phyloP scores from a whole-genome alignment of 2,113 vertebrate genomes.

The Pteruthius melanotis region DNA sequence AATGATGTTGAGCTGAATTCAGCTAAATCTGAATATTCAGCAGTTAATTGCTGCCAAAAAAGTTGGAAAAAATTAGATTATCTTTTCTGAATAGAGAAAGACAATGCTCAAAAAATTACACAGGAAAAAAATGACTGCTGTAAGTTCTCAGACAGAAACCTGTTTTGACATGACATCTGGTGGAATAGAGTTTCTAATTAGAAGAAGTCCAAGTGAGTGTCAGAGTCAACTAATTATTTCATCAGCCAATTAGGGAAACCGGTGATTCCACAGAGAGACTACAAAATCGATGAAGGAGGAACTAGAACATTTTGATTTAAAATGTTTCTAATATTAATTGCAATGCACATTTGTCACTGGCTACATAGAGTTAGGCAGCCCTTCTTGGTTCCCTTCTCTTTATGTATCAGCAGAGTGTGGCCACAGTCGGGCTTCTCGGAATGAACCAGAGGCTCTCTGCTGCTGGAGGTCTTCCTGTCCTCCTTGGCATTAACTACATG shows the following conservation, averaged over 20 bases:
- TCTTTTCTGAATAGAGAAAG: neutral
- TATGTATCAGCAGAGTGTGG: rapidly evolving
- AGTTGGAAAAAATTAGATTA: neutral
- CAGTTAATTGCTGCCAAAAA: neutral
- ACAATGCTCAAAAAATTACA: neutral
- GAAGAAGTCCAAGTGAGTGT: neutral
- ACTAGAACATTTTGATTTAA: neutral
- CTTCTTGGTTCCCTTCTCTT: neutral
- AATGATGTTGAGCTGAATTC: neutral
- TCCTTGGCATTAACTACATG: neutral
- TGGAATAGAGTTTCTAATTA: constrained; percentile 20
- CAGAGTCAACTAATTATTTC: constrained; percentile 43
- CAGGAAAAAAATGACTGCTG: neutral
- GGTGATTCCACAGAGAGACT: constrained; percentile 2
- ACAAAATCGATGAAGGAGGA: constrained; percentile 14
- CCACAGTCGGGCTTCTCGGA: neutral
- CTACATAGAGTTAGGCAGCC: neutral
- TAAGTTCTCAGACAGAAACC: neutral
- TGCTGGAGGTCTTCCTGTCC: neutral
- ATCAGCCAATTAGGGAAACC: constrained; percentile 17
- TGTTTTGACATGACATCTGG: neutral
- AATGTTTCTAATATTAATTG: constrained; percentile 12
- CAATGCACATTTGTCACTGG: neutral
- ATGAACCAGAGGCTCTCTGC: neutral
- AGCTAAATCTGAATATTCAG: neutral